Evolutionary conservation across 2,113 vertebrate species (phyloP), one percentile per base, ranked within the genome.

Genomic region (Triplophysa tibetana): DNA sequence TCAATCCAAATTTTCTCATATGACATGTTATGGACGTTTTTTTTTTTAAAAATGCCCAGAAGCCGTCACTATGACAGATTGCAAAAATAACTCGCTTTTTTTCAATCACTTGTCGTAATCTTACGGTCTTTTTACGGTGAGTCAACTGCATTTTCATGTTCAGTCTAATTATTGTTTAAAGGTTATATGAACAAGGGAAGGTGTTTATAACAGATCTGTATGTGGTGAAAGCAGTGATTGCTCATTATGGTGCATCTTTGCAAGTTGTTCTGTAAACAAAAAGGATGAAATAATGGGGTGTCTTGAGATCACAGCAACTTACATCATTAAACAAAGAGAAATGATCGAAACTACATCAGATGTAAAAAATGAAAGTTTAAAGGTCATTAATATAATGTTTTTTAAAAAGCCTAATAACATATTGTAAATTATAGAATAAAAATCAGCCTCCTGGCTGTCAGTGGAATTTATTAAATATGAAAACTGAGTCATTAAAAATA

Each of bases 261-360:
- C 24, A 69, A 50, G 60, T 66, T 80, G 52, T 77, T 83, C 67
- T 58, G 54, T 56, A 72, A 69, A 80, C 79, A 78, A 83, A 73
- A 80, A 65, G 21, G 66, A 43, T 72, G 24, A 77, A 83, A 77
- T 79, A 80, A 73, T 77, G 52, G 67, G 48, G 38, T 80, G 70
- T 52, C 68, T 65, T 50, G 45, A 72, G 74, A 77, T 80, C 67
- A 83, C 82, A 77, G 58, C 67, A 38, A 24, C 38, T 58, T 56
- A 24, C 78, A 76, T 83, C 72, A 77, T 83, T 70, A 83, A 38
- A 26, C 54, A 61, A 70, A 77, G 67, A 41, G n/a, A 24, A 21
- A 11, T 70, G 38, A 70, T 56, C 19, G 23, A 62, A 77, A 26
- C 58, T 65, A 75, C 48, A 67, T 83, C 45, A 29, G 17, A 77